These are phyloP conservation scores for Teleogryllus occipitalis DNA, from an alignment of 1,140 invertebrate species.

Conservation along the genomic window DNA sequence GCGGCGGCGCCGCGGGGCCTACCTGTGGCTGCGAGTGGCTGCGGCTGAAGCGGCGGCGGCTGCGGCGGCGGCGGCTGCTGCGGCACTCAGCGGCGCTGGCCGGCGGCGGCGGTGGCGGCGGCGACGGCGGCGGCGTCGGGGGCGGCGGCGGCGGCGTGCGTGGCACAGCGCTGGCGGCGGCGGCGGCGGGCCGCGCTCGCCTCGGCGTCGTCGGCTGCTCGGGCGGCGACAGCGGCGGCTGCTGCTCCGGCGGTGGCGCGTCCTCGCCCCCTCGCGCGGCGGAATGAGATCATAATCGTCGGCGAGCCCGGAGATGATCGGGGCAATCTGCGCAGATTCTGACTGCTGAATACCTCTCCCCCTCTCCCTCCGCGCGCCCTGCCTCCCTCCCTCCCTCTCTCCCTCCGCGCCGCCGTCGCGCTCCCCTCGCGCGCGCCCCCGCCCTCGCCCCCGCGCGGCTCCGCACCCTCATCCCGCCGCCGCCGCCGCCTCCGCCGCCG, in stretches of 20 bases:
- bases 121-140: neutral
- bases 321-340: constrained; percentile 17
- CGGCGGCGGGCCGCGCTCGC: neutral
- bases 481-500: too few species aligned
- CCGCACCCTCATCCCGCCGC: too few species aligned
- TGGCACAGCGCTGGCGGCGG: neutral
- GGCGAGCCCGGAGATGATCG: constrained; percentile 15
- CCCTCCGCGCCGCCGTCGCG: constrained; percentile 10
- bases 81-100: neutral
- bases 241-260: neutral
- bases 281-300: constrained; percentile 20
- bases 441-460: neutral
- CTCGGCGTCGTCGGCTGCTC: neutral
- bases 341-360: neutral
- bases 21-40: neutral
- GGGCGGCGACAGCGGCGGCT: neutral
- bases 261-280: constrained; percentile 13
- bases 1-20: neutral
- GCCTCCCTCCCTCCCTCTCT: neutral
- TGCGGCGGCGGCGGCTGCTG: neutral
- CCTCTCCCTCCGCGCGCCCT: neutral
- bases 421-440: neutral
- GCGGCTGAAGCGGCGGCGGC: too few species aligned
- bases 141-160: too few species aligned
- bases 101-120: too few species aligned